These are phyloP conservation scores for Pyrgilauda ruficollis DNA, from an alignment of 2,113 vertebrate genomes.

Conservation along the genomic window DNA sequence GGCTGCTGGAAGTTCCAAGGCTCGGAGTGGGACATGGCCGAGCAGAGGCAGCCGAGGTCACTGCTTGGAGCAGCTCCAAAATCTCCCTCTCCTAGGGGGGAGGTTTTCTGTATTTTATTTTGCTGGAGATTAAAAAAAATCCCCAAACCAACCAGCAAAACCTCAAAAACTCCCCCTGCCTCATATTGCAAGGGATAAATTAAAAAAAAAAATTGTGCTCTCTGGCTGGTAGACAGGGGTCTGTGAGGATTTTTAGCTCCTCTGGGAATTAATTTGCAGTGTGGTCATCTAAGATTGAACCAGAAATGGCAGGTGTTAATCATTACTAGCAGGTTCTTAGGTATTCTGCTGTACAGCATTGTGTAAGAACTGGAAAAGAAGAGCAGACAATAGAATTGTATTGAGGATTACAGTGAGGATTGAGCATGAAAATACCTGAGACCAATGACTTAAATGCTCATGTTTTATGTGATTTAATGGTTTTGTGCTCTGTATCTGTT, in stretches of 20 bases:
- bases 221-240: neutral
- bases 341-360: neutral
- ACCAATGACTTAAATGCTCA: neutral
- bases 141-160: neutral
- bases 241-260: neutral
- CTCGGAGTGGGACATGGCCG: accelerated
- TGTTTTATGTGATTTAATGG: neutral
- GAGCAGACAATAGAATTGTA: neutral
- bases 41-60: neutral
- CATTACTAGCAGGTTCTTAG: neutral
- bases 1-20: neutral
- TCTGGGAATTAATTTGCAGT: neutral
- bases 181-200: neutral
- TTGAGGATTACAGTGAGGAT: neutral
- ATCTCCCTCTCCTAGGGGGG: neutral
- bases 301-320: neutral
- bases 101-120: neutral
- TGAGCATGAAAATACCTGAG: neutral
- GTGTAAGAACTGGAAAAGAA: neutral
- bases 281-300: neutral
- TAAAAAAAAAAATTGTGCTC: neutral
- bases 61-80: too few species aligned
- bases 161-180: accelerated
- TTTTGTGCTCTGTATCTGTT: neutral
- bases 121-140: neutral